A percentile compares a stretch with the other conserved stretches of the same genome.
Conservation (phyloP, 1,140 invertebrate genomes). For the Pomacea maculata region DNA sequence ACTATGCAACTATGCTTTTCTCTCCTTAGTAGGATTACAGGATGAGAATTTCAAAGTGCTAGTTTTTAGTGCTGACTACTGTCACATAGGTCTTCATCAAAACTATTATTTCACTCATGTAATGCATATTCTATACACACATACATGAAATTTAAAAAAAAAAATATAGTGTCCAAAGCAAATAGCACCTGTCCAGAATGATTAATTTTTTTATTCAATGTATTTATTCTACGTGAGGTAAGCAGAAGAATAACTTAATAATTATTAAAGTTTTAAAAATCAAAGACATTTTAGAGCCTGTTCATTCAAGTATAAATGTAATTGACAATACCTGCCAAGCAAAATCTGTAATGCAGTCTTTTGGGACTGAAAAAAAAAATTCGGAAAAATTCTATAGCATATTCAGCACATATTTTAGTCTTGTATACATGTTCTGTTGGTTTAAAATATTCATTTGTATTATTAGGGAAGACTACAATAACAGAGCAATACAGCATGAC, state of each 20-base stretch:
- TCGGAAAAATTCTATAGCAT: neutral
- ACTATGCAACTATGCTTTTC: neutral
- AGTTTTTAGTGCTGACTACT: too few relatives aligned
- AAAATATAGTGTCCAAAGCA: neutral
- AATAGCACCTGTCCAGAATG: neutral
- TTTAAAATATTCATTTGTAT: too few relatives aligned
- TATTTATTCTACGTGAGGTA: too few relatives aligned
- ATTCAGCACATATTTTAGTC: neutral
- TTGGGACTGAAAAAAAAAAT: conserved; percentile 41
- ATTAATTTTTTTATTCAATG: too few relatives aligned
- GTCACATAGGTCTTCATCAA: neutral
- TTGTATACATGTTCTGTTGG: neutral
- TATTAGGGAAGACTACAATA: neutral
- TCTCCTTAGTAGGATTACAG: too few relatives aligned
- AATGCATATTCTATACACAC: neutral
- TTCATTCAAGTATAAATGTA: neutral
- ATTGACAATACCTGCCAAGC: conserved; percentile 47
- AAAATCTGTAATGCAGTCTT: conserved; percentile 53
- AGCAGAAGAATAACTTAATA: too few relatives aligned
- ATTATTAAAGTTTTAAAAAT: too few relatives aligned
- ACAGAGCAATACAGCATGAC: neutral
- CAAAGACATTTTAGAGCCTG: too few relatives aligned
- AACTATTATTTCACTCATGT: neutral
- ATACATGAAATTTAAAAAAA: neutral
- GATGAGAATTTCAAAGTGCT: too few relatives aligned